Conservation (phyloP, 2,888 invertebrate genomes). For the Acrobeloides nanus region DNA sequence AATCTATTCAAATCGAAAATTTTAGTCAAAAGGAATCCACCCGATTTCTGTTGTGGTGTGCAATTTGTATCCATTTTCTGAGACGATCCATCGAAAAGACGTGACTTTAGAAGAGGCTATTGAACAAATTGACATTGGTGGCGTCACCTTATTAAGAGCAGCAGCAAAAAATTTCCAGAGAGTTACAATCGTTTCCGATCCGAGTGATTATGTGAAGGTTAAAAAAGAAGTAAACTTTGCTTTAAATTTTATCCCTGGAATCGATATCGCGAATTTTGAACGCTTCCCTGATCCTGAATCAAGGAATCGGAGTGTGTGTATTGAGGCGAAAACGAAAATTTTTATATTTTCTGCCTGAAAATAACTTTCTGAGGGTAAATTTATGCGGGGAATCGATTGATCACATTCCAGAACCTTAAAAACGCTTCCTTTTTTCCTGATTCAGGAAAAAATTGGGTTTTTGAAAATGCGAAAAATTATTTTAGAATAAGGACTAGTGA, state of each 20-base stretch:
- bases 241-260: slow-evolving; percentile 12
- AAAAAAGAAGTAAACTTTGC: slow-evolving; percentile 33
- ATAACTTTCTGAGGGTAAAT: too few species aligned
- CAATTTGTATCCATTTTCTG: slow-evolving; percentile 74
- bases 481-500: too few species aligned
- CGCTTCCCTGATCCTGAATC: too few species aligned
- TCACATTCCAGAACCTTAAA: too few species aligned
- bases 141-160: slow-evolving; percentile 84
- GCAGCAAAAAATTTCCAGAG: slow-evolving; percentile 93
- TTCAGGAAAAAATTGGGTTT: too few species aligned
- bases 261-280: too few species aligned
- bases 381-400: too few species aligned
- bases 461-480: too few species aligned
- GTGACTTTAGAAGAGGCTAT: slow-evolving; percentile 80
- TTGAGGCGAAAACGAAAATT: too few species aligned
- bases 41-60: slow-evolving; percentile 70
- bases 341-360: too few species aligned
- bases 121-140: slow-evolving; percentile 89
- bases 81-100: slow-evolving; percentile 66
- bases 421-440: too few species aligned
- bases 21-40: not conserved
- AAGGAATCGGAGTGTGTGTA: too few species aligned
- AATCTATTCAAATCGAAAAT: not conserved
- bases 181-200: slow-evolving; percentile 87
- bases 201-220: slow-evolving; percentile 69